Percentiles rank a stretch among this genome's conserved stretches.
phyloP scores from a whole-genome alignment of 2,888 invertebrate species.

The Xylota sylvarum region DNA sequence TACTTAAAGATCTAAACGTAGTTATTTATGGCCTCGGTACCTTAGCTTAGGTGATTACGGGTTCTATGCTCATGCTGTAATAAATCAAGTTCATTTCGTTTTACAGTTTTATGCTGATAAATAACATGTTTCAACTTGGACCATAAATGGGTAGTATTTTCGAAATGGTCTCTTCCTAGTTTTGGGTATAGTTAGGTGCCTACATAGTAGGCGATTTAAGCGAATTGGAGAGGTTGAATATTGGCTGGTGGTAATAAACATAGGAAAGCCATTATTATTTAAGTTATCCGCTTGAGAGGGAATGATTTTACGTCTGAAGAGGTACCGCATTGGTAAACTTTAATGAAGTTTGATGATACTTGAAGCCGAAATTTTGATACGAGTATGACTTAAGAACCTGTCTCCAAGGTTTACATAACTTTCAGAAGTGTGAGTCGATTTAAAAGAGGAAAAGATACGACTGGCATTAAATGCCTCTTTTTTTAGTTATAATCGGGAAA shows the following conservation, averaged over 20 bases:
- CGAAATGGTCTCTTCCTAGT: constrained; percentile 21
- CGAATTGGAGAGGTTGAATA: constrained; percentile 15
- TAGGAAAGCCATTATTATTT: constrained; percentile 9
- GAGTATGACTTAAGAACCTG: too few species aligned
- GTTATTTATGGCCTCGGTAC: constrained; percentile 74
- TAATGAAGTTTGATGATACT: too few species aligned
- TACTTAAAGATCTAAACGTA: constrained; percentile 71
- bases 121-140: constrained; percentile 73
- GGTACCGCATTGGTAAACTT: too few species aligned
- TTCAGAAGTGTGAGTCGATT: too few species aligned
- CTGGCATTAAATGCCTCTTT: too few species aligned
- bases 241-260: constrained; percentile 20
- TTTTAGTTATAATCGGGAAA: too few species aligned
- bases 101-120: constrained; percentile 76
- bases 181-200: not conserved
- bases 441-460: too few species aligned
- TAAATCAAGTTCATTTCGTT: constrained; percentile 75
- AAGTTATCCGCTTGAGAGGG: too few species aligned
- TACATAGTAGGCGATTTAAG: not conserved
- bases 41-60: constrained; percentile 74
- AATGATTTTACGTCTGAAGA: too few species aligned
- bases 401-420: too few species aligned
- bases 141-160: constrained; percentile 61
- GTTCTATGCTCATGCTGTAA: constrained; percentile 68
- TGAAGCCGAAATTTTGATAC: too few species aligned